Percentiles rank a stretch among this genome's conserved stretches.
Evolutionary conservation across 2,797 vertebrate genomes (phyloP).

Genomic region (Enteromius anoplus): DNA sequence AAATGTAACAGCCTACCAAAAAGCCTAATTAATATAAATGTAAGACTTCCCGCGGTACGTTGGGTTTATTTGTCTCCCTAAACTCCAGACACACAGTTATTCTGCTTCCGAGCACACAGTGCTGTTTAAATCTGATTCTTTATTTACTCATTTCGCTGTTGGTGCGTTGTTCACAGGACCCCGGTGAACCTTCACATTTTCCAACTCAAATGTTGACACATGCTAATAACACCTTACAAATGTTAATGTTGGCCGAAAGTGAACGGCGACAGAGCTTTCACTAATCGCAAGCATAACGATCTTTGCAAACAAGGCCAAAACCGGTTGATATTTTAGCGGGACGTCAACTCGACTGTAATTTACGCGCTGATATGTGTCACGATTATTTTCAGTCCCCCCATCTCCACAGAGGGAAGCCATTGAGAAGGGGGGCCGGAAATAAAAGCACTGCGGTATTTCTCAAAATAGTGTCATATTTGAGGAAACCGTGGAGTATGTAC

Average conservation of each 20-base stretch:
- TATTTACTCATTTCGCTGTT: slow-evolving; percentile 29
- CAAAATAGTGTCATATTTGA: slow-evolving; percentile 44
- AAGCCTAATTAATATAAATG: not conserved
- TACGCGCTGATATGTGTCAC: not conserved
- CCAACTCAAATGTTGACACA: slow-evolving; percentile 48
- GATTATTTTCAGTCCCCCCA: not conserved
- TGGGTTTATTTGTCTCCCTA: not conserved
- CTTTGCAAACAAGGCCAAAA: slow-evolving; percentile 17
- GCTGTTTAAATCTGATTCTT: slow-evolving; percentile 1
- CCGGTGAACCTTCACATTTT: slow-evolving; percentile 15
- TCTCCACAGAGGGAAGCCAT: slow-evolving; percentile 13
- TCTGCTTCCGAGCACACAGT: not conserved
- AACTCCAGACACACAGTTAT: not conserved
- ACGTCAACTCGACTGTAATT: slow-evolving; percentile 22
- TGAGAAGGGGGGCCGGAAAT: slow-evolving; percentile 9
- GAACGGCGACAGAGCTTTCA: slow-evolving; percentile 20
- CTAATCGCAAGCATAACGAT: not conserved
- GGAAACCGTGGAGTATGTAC: not conserved
- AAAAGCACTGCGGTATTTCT: slow-evolving; percentile 21
- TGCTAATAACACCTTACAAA: slow-evolving; percentile 47
- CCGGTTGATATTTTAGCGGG: slow-evolving; percentile 7
- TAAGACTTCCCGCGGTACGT: not conserved
- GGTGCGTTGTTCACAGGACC: slow-evolving; percentile 37
- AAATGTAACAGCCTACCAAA: not conserved
- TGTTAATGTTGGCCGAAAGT: slow-evolving; percentile 43